A percentile compares a stretch with the other conserved stretches of the same genome.
Conservation (phyloP, 1,140 invertebrate genomes). For the Lanistes nyassanus region DNA sequence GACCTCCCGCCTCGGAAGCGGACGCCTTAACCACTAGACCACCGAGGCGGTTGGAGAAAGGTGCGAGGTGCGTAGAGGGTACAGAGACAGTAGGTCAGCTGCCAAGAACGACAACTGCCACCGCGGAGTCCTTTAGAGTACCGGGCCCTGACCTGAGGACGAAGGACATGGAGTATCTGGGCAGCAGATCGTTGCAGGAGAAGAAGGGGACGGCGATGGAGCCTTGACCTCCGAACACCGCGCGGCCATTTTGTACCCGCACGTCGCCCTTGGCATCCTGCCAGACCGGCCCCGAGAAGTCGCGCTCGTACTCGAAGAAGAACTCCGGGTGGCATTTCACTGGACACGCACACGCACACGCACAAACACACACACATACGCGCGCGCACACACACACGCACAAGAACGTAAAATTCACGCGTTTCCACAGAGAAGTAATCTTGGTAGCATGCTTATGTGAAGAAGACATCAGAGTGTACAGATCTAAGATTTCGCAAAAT, state of each 20-base stretch:
- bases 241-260: conserved; percentile 5
- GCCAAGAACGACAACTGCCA: no score
- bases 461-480: no score
- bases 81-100: no score
- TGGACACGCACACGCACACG: conserved; percentile 11
- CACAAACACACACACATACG: conserved; percentile 5
- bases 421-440: no score
- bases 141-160: conserved; percentile 7
- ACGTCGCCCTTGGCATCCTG: conserved; percentile 17
- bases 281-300: conserved; percentile 19
- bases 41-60: no score
- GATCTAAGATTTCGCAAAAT: no score
- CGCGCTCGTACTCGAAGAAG: conserved; percentile 1
- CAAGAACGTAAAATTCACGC: no score
- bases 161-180: conserved; percentile 20
- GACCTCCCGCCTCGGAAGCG: no score
- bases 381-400: not conserved
- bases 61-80: no score
- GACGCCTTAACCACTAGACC: no score
- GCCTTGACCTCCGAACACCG: conserved; percentile 16
- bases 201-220: conserved; percentile 18
- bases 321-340: conserved; percentile 20
- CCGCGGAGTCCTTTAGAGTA: no score
- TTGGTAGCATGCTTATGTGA: no score
- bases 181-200: conserved; percentile 22